A percentile compares a stretch with the other conserved stretches of the same genome.
These are phyloP conservation scores for Oryzias celebensis DNA, from an alignment of 2,113 vertebrate species.

Conservation along the genomic window DNA sequence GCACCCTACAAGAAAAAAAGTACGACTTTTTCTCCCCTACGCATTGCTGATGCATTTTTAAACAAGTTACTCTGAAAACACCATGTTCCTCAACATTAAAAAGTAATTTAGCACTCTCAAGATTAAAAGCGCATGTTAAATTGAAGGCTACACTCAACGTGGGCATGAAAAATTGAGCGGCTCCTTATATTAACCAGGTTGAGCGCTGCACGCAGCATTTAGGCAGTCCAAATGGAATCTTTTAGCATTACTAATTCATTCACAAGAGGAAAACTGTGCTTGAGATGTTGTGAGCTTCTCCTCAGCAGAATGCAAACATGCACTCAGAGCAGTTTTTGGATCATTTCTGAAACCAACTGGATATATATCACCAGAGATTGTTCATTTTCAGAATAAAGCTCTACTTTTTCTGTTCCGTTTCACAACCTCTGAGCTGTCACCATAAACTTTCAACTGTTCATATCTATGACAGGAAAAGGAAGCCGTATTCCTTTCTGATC, in stretches of 20 bases:
- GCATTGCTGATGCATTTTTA: constrained; percentile 84
- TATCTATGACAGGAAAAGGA: constrained; percentile 14
- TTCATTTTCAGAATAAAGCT: constrained; percentile 38
- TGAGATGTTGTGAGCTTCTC: constrained; percentile 32
- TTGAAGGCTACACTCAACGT: constrained; percentile 95
- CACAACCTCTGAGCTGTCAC: constrained; percentile 36
- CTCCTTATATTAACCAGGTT: constrained; percentile 87
- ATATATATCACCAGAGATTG: constrained; percentile 37
- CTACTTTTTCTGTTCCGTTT: constrained; percentile 1
- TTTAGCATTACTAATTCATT: constrained; percentile 79
- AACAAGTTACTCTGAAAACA: constrained; percentile 86
- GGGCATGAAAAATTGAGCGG: constrained; percentile 96
- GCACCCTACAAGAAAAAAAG: constrained; percentile 27
- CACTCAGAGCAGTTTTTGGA: constrained; percentile 22
- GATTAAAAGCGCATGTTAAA: constrained; percentile 98
- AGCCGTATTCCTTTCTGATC: background rate
- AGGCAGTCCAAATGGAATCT: constrained; percentile 73
- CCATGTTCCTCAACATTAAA: constrained; percentile 92
- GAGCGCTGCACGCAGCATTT: constrained; percentile 64
- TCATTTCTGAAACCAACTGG: constrained; percentile 25
- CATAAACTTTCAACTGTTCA: constrained; percentile 16
- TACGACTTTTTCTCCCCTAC: constrained; percentile 59
- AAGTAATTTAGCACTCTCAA: constrained; percentile 95
- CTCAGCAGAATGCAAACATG: constrained; percentile 43
- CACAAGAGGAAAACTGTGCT: constrained; percentile 46